Base-by-base conservation (phyloP, 2,113 vertebrate genomes). In the Neodon shergylaensis region DNA sequence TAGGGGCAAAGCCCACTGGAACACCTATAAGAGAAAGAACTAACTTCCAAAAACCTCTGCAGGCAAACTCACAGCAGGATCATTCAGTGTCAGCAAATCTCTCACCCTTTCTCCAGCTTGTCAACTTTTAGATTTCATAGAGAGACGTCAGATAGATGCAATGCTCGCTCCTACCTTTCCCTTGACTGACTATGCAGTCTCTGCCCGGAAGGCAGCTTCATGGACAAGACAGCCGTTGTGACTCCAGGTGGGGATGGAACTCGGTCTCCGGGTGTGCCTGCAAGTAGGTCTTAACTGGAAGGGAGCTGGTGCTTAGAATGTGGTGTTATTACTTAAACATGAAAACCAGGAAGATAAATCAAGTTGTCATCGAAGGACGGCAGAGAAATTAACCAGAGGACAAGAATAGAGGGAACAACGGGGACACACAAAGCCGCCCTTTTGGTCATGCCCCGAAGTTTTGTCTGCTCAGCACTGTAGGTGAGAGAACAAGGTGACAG, bases 91-190 rank as follows among this genome's bases (percentile, higher is more conserved):
- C 42, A 63, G 13, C 33, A 47, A n/a, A 70, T 93, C 28, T 17
- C 11, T 78, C 39, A 14, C 49, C 44, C 33, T 52, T 33, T 39
- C 68, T 31, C n/a, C 28, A n/a, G 68, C 19, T 33, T 76, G 11
- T 42, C 49, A 88, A 14, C 17, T n/a, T 88, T 36, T 21, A 12
- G 88, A 87, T 12, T 21, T 21, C 13, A 0, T 7, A 16, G 7
- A 72, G 39, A 94, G 31, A 84, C n/a, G 39, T 28, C 16, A 21
- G 1, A 42, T 31, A 21, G 1, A 42, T 31, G 5, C 22, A 33
- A 8, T 9, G 8, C 4, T 9, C 19, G 0, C 6, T 0, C 72
- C 21, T 10, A 39, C 76, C 33, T 16, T 3, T 14, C 28, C 9
- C 42, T 82, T 94, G 5, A 28, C 36, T 13, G 5, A 28, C 54